phyloP scores from a whole-genome alignment of 1,140 invertebrate species.

The Drosophila ananassae region DNA sequence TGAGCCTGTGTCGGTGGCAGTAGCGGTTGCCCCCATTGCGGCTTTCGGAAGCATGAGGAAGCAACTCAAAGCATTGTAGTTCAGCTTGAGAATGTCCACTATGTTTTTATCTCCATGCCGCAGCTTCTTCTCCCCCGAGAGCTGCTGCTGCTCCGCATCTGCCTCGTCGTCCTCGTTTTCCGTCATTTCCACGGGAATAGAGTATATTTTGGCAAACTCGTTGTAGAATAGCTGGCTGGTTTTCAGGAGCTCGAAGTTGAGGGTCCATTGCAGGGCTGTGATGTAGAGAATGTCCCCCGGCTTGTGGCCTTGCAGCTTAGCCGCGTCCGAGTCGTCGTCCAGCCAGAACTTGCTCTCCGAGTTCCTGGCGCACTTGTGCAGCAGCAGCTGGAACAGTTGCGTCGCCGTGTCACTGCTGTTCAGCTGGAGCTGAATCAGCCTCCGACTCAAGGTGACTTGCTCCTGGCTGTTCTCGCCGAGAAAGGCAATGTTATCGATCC shows the following conservation, averaged over 20 bases:
- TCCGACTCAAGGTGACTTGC: conserved; percentile 59
- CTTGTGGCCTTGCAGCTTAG: conserved; percentile 54
- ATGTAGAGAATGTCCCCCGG: conserved; percentile 73
- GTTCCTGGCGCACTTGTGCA: conserved; percentile 43
- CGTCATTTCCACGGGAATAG: conserved; percentile 70
- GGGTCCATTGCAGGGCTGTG: conserved; percentile 74
- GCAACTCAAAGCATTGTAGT: conserved; percentile 76
- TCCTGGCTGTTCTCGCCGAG: conserved; percentile 75
- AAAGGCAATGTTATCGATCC: conserved; percentile 80
- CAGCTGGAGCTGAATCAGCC: conserved; percentile 73
- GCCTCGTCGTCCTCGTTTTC: conserved; percentile 48
- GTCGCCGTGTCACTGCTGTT: conserved; percentile 73
- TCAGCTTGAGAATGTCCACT: conserved; percentile 74
- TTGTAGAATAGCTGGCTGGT: conserved; percentile 78
- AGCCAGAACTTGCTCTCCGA: conserved; percentile 62
- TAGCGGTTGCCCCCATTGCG: conserved; percentile 44
- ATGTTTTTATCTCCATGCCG: conserved; percentile 76
- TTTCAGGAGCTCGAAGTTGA: conserved; percentile 76
- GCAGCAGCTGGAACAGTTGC: conserved; percentile 60
- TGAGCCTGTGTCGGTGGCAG: conserved; percentile 11
- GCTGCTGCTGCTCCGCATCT: conserved; percentile 14
- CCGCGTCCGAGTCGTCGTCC: conserved; percentile 34
- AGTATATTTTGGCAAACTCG: conserved; percentile 79
- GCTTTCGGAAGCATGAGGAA: conserved; percentile 76
- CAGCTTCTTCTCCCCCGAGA: conserved; percentile 40